These are phyloP conservation scores for Apus apus DNA, from an alignment of 2,113 vertebrate genomes.

Conservation along the genomic window DNA sequence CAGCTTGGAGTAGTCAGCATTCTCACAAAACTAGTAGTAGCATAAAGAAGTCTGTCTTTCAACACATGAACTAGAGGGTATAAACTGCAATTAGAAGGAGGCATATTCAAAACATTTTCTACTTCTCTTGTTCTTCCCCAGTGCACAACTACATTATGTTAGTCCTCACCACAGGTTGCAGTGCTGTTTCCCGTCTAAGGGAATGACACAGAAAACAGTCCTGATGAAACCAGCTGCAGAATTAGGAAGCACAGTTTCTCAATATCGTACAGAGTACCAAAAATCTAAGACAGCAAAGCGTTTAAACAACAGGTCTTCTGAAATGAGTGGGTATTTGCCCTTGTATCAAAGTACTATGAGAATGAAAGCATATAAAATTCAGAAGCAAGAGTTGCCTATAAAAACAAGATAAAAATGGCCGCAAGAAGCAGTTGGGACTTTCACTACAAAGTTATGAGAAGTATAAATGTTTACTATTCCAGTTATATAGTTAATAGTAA, in stretches of 20 bases:
- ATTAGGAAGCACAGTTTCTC: neutral
- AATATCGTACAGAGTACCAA: neutral
- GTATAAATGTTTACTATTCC: neutral
- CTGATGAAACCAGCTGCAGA: neutral
- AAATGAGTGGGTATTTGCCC: neutral
- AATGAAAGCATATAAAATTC: neutral
- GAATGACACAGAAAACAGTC: neutral
- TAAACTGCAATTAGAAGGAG: neutral
- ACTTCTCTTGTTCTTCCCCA: neutral
- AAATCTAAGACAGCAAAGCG: neutral
- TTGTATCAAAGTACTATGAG: neutral
- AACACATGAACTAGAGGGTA: neutral
- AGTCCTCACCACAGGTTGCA: neutral
- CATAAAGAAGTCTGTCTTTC: neutral
- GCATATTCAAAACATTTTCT: neutral
- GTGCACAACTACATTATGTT: rapidly evolving
- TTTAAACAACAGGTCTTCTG: neutral
- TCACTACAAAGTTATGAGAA: neutral
- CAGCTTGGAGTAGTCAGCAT: neutral
- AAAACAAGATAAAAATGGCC: neutral
- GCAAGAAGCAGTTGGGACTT: neutral
- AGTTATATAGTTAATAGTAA: neutral
- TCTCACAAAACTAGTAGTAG: neutral
- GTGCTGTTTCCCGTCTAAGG: neutral
- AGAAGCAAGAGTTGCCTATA: neutral